A percentile compares a stretch with the other conserved stretches of the same genome.
These are phyloP conservation scores for Drosophila leontia DNA, from an alignment of 1,140 invertebrate species.

Conservation along the genomic window DNA sequence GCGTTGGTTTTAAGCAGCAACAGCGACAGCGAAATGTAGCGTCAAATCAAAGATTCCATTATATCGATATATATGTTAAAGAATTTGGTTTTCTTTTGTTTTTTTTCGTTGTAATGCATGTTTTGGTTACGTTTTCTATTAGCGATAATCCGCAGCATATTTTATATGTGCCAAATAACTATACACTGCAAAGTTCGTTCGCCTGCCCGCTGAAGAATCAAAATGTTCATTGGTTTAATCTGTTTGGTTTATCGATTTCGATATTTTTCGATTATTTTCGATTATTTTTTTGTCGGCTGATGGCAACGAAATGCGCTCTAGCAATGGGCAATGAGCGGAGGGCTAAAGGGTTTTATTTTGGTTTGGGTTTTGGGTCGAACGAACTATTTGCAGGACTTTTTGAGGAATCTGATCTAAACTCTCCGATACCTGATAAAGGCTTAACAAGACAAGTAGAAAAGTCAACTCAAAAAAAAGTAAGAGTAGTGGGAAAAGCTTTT, in stretches of 20 bases:
- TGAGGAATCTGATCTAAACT: not conserved
- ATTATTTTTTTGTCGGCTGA: constrained; percentile 8
- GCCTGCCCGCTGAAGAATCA: constrained; percentile 42
- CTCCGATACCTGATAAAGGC: not conserved
- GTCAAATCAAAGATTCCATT: constrained; percentile 12
- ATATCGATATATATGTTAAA: not conserved
- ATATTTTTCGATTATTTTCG: not conserved
- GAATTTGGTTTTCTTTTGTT: constrained; percentile 17
- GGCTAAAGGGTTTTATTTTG: not conserved
- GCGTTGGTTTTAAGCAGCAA: constrained; percentile 45
- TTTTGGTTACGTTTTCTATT: constrained; percentile 54
- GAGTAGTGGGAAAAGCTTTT: constrained; percentile 28
- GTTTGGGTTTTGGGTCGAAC: constrained; percentile 38
- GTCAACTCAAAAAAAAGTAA: constrained; percentile 8
- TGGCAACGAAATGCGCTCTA: constrained; percentile 38
- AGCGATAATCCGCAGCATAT: constrained; percentile 85
- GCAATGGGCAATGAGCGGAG: constrained; percentile 36
- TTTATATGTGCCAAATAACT: constrained; percentile 83
- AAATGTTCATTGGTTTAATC: constrained; percentile 50
- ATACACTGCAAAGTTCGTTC: constrained; percentile 72
- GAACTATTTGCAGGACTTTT: constrained; percentile 62
- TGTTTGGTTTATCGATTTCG: not conserved
- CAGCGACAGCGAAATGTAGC: constrained; percentile 33
- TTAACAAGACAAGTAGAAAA: constrained; percentile 5
- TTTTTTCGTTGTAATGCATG: constrained; percentile 31